phyloP scores from a whole-genome alignment of 1,140 invertebrate species.

The Anthonomus grandis region DNA sequence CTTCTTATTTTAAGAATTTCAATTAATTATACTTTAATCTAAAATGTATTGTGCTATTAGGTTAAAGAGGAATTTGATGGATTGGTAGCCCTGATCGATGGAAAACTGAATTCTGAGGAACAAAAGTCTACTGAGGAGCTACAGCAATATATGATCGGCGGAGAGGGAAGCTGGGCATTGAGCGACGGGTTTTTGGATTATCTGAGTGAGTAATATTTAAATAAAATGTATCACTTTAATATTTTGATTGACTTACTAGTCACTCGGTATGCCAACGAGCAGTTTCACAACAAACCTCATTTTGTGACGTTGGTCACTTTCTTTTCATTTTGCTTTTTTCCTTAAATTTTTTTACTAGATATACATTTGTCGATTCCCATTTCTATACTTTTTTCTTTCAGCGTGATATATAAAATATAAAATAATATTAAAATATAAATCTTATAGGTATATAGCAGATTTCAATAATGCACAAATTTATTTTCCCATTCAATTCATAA shows the following conservation, averaged over 20 bases:
- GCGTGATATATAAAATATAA: too few species aligned
- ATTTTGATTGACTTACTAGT: not conserved
- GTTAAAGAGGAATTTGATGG: slow-evolving; percentile 62
- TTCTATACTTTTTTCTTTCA: too few species aligned
- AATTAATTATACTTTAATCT: not conserved
- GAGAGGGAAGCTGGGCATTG: slow-evolving; percentile 87
- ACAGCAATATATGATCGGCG: slow-evolving; percentile 80
- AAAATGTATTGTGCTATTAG: slow-evolving; percentile 32
- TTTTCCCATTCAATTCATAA: too few species aligned
- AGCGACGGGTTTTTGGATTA: slow-evolving; percentile 84
- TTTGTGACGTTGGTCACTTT: too few species aligned
- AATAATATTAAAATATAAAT: too few species aligned
- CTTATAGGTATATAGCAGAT: too few species aligned
- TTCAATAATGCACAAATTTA: too few species aligned
- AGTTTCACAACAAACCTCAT: too few species aligned
- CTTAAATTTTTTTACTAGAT: too few species aligned
- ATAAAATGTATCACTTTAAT: not conserved
- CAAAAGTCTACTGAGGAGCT: slow-evolving; percentile 72
- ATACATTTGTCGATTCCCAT: too few species aligned
- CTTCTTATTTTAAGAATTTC: not conserved
- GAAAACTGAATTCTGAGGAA: slow-evolving; percentile 67
- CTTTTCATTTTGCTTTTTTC: too few species aligned
- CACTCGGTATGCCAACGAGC: too few species aligned
- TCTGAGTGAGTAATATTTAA: slow-evolving; percentile 66
- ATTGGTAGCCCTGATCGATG: slow-evolving; percentile 59